Evolutionary conservation across 2,888 invertebrate genomes (phyloP).

Genomic region (Zygaena filipendulae): DNA sequence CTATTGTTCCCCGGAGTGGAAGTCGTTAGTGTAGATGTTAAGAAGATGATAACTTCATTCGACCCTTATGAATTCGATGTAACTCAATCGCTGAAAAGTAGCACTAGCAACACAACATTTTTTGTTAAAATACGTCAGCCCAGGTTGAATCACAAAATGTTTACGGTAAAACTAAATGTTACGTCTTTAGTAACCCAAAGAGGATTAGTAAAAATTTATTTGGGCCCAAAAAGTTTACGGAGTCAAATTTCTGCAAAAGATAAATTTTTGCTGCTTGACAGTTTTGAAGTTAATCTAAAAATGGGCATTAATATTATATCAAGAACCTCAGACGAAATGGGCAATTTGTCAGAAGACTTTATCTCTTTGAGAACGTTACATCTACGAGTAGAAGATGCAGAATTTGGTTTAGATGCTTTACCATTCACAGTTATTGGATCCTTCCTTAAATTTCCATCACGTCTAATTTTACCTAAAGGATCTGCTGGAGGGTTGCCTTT

Average conservation of each 20-base stretch:
- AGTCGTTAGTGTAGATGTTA: constrained; percentile 70
- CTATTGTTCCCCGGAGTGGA: constrained; percentile 72
- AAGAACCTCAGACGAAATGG: constrained; percentile 71
- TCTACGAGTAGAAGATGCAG: constrained; percentile 69
- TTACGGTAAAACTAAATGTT: constrained; percentile 72
- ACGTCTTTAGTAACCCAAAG: constrained; percentile 68
- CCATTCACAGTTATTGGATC: constrained; percentile 54
- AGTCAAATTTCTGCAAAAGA: constrained; percentile 60
- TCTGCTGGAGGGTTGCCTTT: constrained; percentile 71
- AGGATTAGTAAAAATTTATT: constrained; percentile 72
- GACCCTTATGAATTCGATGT: constrained; percentile 74
- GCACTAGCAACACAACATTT: constrained; percentile 31
- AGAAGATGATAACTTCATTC: constrained; percentile 73
- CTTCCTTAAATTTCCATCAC: constrained; percentile 74
- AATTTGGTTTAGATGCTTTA: constrained; percentile 59
- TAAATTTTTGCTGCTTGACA: constrained; percentile 70
- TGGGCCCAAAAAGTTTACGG: constrained; percentile 76
- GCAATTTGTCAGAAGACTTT: constrained; percentile 69
- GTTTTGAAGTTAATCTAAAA: constrained; percentile 67
- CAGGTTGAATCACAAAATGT: constrained; percentile 78
- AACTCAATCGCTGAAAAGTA: constrained; percentile 64
- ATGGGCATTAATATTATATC: constrained; percentile 73
- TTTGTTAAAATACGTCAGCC: constrained; percentile 63
- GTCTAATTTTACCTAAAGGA: constrained; percentile 78
- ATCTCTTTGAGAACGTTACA: constrained; percentile 69